Evolutionary conservation across 2,113 vertebrate genomes (phyloP), one percentile per base, ranked within the genome.

Genomic region (Burhinus bistriatus): DNA sequence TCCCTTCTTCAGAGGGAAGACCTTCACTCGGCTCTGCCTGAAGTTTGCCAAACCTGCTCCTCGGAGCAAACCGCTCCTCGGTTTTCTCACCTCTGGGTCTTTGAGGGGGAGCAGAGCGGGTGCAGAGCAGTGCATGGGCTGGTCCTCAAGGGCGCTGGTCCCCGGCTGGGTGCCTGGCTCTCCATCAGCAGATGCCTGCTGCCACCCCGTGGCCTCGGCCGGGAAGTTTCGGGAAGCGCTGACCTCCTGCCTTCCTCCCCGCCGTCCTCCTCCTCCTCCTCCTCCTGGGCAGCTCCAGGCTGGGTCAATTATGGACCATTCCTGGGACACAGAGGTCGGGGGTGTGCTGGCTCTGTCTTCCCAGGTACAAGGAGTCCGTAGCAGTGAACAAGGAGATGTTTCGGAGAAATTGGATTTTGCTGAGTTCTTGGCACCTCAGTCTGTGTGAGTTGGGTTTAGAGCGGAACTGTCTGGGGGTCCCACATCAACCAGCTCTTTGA

Each of bases 161-260:
- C 49, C 71, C 3, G 71, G 5, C 59, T 29, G 55, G 36, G 7
- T 14, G 32, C 73, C 36, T 9, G 5, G 4, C 6, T 16, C 45
- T 47, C 70, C 87, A 93, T 80, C 71, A 12, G 91, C 90, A 29
- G 96, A 44, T 34, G 7, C 65, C 66, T 97, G 95, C 95, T 97
- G 97, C 97, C 97, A 94, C 84, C 97, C 21, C 51, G 82, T 58
- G 97, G 96, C 34, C 26, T 9, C 32, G 1, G 7, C 32, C 0
- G 47, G 84, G 26, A 83, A 83, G 4, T 16, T 8, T 32, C 40
- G 16, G 23, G 45, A 5, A 30, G 30, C 2, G 11, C 12, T 9
- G 34, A 12, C 9, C 11, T 40, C 15, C 34, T 26, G 47, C 18
- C 49, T 52, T 47, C 17, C 36, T 59, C 77, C 34, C 57, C 1